Base-by-base conservation (phyloP, 2,888 invertebrate species). In the Subacronicta megacephala region DNA sequence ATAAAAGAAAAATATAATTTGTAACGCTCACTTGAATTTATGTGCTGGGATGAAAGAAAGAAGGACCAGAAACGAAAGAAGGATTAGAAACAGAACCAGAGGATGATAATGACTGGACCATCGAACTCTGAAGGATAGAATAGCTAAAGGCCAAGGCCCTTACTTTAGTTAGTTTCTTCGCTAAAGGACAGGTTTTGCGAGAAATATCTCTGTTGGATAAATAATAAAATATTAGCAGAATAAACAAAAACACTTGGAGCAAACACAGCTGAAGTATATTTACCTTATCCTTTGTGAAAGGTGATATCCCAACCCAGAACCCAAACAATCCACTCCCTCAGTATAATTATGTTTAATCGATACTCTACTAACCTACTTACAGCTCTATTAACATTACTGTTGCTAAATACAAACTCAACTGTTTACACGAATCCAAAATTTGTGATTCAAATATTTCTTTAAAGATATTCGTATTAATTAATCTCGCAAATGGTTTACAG, bases 381-480 rank as follows among this genome's bases (percentile, higher is more conserved):
- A 54, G 33, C 36, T 63, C 5, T 45, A 49, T 59, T 51, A 47
- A 17, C 54, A 49, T 45, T 5, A 46, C 40, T 51, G 52, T 38
- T 42, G 50, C 40, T 47, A 13, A 63, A 46, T 23, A 41, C 54
- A 41, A 55, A 10, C 31, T 50, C 37, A 46, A 41, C 33, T 59
- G 56, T 56, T 55, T 63, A 65, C 41, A 33, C 4, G 12, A 46
- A 17, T 20, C 31, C 26, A 45, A 54, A 61, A 73, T 70, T 52
- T 73, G 67, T 29, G 44, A 73, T 70, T 67, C 64, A 64, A 73
- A 73, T 70, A 58, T 46, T 57, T 40, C 13, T 17, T 29, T 49
- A 62, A 46, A 54, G 44, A 52, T 58, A 59, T 62, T 46, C 52
- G 52, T 47, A 49, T 46, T 70, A 62, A 70, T 63, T 63, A 62